A percentile compares a stretch with the other conserved stretches of the same genome.
phyloP scores from a whole-genome alignment of 2,113 vertebrate genomes.

The Jacana jacana region DNA sequence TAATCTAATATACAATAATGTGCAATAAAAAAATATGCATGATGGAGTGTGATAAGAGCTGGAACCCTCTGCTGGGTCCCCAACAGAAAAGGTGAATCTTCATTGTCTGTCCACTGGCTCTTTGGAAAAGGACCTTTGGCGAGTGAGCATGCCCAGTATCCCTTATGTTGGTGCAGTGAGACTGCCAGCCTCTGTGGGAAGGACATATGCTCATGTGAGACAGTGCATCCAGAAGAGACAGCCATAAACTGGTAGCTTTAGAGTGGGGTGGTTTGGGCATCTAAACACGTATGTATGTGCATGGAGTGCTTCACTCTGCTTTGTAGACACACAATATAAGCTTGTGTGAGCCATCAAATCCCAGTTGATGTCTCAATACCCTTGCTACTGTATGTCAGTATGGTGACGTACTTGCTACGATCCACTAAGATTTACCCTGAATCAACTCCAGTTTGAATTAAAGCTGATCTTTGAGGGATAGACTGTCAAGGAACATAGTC shows the following conservation, averaged over 20 bases:
- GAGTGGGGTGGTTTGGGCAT: not conserved
- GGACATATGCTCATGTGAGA: not conserved
- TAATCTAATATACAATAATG: not conserved
- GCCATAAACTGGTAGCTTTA: not conserved
- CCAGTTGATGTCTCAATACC: not conserved
- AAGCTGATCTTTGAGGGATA: not conserved
- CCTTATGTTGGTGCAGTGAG: not conserved
- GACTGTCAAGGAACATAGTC: not conserved
- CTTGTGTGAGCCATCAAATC: not conserved
- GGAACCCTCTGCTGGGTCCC: not conserved
- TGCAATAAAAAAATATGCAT: not conserved
- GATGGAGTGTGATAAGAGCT: not conserved
- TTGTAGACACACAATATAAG: not conserved
- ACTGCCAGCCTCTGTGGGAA: not conserved
- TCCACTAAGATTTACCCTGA: not conserved
- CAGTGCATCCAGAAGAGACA: not conserved
- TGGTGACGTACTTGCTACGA: not conserved
- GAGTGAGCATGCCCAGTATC: not conserved
- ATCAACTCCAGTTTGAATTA: conserved; percentile 2
- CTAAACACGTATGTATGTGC: rapidly evolving
- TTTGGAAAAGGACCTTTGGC: not conserved
- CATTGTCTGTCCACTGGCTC: not conserved
- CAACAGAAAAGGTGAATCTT: not conserved
- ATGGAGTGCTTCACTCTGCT: not conserved
- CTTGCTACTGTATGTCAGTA: not conserved